A percentile compares a stretch with the other conserved stretches of the same genome.
Conservation (phyloP, 2,113 vertebrate species). For the Sinocyclocheilus maitianheensis region DNA sequence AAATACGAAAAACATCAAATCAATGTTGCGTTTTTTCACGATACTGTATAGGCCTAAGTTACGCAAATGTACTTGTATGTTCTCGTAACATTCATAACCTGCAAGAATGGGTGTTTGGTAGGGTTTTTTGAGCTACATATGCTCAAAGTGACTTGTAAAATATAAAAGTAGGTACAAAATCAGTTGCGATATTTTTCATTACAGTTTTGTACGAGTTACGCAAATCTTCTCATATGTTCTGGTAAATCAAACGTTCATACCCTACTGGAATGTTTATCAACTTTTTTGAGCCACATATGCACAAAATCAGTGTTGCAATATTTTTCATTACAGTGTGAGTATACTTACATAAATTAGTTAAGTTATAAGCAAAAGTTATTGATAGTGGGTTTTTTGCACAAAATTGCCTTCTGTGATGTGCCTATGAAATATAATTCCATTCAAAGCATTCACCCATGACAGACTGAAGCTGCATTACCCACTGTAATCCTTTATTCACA, state of each 20-base stretch:
- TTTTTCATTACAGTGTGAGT: too few species aligned
- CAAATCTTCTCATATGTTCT: too few species aligned
- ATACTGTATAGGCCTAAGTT: background rate
- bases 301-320: too few species aligned
- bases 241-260: too few species aligned
- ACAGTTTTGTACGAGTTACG: background rate
- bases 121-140: background rate
- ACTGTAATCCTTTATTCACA: background rate
- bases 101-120: background rate
- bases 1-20: too few species aligned
- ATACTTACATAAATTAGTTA: background rate
- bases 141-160: too few species aligned
- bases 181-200: background rate
- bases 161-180: background rate
- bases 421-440: background rate
- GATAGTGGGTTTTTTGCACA: background rate
- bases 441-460: background rate
- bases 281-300: too few species aligned
- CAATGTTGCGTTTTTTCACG: too few species aligned
- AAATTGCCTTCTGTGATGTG: background rate
- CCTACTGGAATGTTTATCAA: too few species aligned
- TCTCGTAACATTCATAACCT: background rate
- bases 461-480: background rate
- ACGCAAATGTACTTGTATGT: too few species aligned
- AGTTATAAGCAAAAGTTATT: background rate